Percentiles rank a stretch among this genome's conserved stretches.
Conservation (phyloP, 2,113 vertebrate species). For the Psilopogon haemacephalus region DNA sequence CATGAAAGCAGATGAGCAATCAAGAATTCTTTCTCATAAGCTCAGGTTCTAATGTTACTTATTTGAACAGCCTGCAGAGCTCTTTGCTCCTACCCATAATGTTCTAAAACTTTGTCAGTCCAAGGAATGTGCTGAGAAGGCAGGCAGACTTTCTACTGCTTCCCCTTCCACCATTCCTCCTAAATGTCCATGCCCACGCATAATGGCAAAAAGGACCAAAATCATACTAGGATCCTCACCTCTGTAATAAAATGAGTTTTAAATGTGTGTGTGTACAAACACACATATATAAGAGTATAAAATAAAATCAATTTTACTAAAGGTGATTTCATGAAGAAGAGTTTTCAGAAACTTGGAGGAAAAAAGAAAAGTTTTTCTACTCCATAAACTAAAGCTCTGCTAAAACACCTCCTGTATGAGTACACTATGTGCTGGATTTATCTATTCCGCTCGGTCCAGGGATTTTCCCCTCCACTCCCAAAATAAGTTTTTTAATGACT, state of each 20-base stretch:
- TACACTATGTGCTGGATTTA: not conserved
- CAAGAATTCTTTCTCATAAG: not conserved
- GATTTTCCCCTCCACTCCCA: not conserved
- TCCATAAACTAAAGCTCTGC: not conserved
- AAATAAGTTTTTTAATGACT: not conserved
- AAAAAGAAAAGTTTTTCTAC: not conserved
- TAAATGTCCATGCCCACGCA: not conserved
- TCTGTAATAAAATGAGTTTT: not conserved
- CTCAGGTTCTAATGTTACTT: not conserved
- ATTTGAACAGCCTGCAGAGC: slow-evolving; percentile 2
- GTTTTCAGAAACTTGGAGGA: not conserved
- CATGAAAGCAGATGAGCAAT: not conserved
- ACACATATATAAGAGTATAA: not conserved
- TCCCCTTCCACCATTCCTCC: not conserved
- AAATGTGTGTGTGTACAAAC: not conserved
- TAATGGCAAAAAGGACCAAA: rapidly evolving
- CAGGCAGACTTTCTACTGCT: not conserved
- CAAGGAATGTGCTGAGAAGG: slow-evolving; percentile 25
- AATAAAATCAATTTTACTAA: not conserved
- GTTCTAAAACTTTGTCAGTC: not conserved
- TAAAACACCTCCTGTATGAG: not conserved
- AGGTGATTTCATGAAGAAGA: not conserved
- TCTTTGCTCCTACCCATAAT: not conserved
- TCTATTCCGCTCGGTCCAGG: not conserved
- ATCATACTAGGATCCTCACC: not conserved